Percentiles rank a stretch among this genome's conserved stretches.
Evolutionary conservation across 2,888 invertebrate species (phyloP).

Genomic region (Hyles lineata): DNA sequence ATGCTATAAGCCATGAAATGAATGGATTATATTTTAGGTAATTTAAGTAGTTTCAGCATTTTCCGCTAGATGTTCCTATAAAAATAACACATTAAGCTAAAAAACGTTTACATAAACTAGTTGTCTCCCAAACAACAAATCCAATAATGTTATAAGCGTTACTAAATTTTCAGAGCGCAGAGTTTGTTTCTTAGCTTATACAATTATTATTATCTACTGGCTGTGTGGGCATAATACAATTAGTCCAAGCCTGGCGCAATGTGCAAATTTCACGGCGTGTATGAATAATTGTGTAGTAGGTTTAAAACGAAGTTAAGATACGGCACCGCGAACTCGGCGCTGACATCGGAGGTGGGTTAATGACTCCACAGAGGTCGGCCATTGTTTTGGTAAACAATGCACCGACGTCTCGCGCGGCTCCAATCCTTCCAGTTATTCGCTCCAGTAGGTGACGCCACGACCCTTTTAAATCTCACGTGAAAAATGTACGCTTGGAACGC

Average conservation of each 20-base stretch:
- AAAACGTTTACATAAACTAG: too few species aligned
- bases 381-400: conserved; percentile 84
- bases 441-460: conserved; percentile 72
- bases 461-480: conserved; percentile 67
- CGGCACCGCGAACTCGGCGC: conserved; percentile 52
- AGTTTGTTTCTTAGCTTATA: neutral
- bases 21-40: neutral
- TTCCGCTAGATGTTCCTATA: conserved; percentile 2
- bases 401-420: conserved; percentile 65
- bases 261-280: conserved; percentile 32
- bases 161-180: neutral
- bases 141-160: neutral
- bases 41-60: neutral
- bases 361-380: conserved; percentile 80
- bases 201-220: neutral
- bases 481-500: conserved; percentile 57
- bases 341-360: conserved; percentile 79
- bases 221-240: neutral
- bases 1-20: too few species aligned
- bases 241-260: conserved; percentile 10
- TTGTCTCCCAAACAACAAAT: neutral
- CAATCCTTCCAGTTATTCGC: conserved; percentile 76
- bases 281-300: conserved; percentile 42
- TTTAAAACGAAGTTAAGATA: conserved; percentile 59
- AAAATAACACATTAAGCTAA: neutral